These are phyloP conservation scores for Carassius carassius DNA, from an alignment of 2,113 vertebrate genomes.

Conservation along the genomic window DNA sequence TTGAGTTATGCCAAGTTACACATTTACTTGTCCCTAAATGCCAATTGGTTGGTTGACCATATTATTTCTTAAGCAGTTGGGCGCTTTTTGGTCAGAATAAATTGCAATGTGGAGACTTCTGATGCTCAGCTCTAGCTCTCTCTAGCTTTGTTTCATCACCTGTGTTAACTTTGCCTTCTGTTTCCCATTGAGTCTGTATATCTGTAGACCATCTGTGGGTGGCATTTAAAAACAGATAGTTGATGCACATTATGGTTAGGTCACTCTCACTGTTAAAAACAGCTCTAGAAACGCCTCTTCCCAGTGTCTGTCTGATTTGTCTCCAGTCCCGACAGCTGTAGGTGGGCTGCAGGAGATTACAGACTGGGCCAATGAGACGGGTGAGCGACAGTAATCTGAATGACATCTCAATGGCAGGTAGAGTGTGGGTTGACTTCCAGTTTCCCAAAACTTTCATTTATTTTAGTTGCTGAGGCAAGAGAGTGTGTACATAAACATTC, in stretches of 20 bases:
- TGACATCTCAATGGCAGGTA: slow-evolving; percentile 21
- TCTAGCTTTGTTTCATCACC: neutral
- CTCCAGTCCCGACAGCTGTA: slow-evolving; percentile 5
- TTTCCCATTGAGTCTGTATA: neutral
- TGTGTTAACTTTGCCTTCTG: neutral
- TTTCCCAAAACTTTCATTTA: neutral
- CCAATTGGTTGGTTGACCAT: neutral
- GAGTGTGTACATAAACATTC: slow-evolving; percentile 19
- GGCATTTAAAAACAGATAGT: slow-evolving; percentile 56
- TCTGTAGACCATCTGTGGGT: slow-evolving; percentile 43
- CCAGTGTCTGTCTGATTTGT: neutral
- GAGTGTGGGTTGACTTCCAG: neutral
- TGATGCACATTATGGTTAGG: slow-evolving; percentile 50
- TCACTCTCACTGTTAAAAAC: slow-evolving; percentile 40
- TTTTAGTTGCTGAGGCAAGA: neutral
- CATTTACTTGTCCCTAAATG: neutral
- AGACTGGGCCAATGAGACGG: slow-evolving; percentile 2
- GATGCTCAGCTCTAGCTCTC: neutral
- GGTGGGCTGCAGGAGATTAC: neutral
- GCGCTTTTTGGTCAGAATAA: neutral
- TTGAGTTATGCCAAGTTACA: neutral
- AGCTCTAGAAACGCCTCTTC: slow-evolving; percentile 25
- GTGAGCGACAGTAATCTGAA: neutral
- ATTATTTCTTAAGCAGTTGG: neutral
- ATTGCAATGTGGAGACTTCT: neutral